These are phyloP conservation scores for Montipora cactus DNA, from an alignment of 64 coral and sea anemone species.

Conservation along the genomic window DNA sequence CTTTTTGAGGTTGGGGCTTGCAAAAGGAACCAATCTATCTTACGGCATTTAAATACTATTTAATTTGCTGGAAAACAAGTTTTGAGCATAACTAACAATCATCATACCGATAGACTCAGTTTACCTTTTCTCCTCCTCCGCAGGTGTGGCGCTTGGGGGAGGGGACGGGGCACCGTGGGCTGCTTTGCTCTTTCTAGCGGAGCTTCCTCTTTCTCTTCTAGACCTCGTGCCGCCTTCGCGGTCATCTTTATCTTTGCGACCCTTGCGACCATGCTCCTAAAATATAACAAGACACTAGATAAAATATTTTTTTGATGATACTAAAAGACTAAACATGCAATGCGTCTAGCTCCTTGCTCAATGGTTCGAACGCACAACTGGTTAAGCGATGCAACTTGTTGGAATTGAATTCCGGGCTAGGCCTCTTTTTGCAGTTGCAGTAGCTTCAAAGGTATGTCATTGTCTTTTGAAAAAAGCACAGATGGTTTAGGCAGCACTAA, in stretches of 20 bases:
- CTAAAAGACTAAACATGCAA: not conserved
- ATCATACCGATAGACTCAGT: not conserved
- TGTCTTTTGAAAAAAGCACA: not conserved
- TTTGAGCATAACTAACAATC: too few species aligned
- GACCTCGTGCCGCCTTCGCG: constrained; percentile 84
- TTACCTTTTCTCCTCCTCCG: constrained; percentile 80
- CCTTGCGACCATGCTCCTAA: constrained; percentile 86
- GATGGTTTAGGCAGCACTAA: not conserved
- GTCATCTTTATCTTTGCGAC: constrained; percentile 86
- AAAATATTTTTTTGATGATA: not conserved
- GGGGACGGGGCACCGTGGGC: constrained; percentile 71
- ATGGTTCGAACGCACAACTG: too few species aligned
- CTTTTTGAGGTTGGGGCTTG: too few species aligned
- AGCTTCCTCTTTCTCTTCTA: constrained; percentile 76
- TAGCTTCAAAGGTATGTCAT: not conserved
- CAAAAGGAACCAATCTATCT: too few species aligned
- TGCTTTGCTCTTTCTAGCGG: constrained; percentile 69
- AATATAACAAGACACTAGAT: not conserved
- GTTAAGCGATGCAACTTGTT: too few species aligned
- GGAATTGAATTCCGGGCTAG: too few species aligned
- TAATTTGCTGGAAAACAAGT: not conserved
- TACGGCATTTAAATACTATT: too few species aligned
- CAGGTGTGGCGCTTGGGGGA: constrained; percentile 73
- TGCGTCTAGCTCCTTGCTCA: not conserved
- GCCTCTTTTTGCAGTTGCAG: not conserved